A percentile compares a stretch with the other conserved stretches of the same genome.
Conservation (phyloP, 2,113 vertebrate species). For the Actenoides lindsayi region DNA sequence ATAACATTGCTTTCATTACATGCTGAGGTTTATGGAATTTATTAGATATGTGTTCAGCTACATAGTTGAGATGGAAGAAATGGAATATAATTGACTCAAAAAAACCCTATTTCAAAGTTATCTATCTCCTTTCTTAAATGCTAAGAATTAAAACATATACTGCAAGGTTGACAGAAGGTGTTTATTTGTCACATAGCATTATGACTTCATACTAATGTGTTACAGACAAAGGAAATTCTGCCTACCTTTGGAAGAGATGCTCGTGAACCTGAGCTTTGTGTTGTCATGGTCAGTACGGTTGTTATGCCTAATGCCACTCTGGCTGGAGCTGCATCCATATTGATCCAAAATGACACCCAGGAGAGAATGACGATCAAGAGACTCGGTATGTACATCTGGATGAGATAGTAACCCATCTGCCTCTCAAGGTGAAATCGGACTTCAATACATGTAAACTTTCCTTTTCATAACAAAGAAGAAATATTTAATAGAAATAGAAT, state of each 20-base stretch:
- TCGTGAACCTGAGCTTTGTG: conserved; percentile 95
- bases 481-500: neutral
- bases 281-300: conserved; percentile 97
- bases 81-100: neutral
- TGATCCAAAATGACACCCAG: conserved; percentile 97
- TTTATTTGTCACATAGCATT: neutral
- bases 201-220: too few species aligned
- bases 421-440: conserved; percentile 96
- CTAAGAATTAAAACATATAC: neutral
- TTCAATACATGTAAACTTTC: conserved; percentile 97
- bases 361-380: conserved; percentile 93
- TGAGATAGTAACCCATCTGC: conserved; percentile 99
- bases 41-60: neutral
- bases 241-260: conserved; percentile 94
- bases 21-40: neutral
- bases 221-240: neutral
- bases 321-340: conserved; percentile 94
- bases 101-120: neutral
- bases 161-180: neutral
- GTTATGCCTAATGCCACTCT: conserved; percentile 96
- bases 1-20: neutral
- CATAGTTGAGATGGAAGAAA: neutral
- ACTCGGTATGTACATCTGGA: conserved; percentile 95
- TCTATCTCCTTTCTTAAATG: neutral
- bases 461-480: conserved; percentile 70